Conservation (phyloP, 1,140 invertebrate genomes). For the Halotydeus destructor region DNA sequence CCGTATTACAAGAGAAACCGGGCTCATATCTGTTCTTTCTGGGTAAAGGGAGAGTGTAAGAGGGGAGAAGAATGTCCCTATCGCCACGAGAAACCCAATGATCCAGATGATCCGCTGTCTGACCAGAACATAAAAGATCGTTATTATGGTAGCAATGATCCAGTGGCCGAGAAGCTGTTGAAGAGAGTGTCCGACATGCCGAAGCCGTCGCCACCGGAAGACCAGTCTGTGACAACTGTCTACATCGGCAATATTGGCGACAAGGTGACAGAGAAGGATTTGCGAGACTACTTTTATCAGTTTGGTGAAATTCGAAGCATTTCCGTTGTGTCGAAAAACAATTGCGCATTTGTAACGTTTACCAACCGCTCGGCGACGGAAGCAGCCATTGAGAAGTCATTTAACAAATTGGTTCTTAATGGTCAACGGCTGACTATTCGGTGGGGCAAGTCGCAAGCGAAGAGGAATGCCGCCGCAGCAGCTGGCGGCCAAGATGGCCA, state of each 20-base stretch:
- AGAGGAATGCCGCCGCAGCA: slow-evolving; percentile 25
- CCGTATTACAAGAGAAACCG: slow-evolving; percentile 97
- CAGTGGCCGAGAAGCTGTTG: slow-evolving; percentile 92
- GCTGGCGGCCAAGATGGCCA: slow-evolving; percentile 19
- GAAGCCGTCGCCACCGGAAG: slow-evolving; percentile 79
- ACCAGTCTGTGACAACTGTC: slow-evolving; percentile 83
- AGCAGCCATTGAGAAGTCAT: slow-evolving; percentile 79
- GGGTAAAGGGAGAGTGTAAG: slow-evolving; percentile 96
- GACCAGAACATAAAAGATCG: slow-evolving; percentile 98
- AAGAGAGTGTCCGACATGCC: slow-evolving; percentile 74
- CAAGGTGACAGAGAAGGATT: slow-evolving; percentile 64
- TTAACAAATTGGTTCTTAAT: slow-evolving; percentile 77
- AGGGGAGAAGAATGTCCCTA: slow-evolving; percentile 98
- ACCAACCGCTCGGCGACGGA: slow-evolving; percentile 72
- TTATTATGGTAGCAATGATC: slow-evolving; percentile 97
- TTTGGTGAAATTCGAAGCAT: slow-evolving; percentile 93
- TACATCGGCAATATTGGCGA: slow-evolving; percentile 85
- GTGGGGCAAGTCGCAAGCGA: slow-evolving; percentile 79
- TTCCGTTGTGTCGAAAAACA: slow-evolving; percentile 72
- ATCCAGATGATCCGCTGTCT: slow-evolving; percentile 94
- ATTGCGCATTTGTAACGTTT: slow-evolving; percentile 95
- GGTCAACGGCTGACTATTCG: slow-evolving; percentile 77
- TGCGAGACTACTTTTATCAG: slow-evolving; percentile 88
- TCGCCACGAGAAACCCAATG: slow-evolving; percentile 93
- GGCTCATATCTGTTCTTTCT: slow-evolving; percentile 98